These are phyloP conservation scores for Caenorhabditis sinica DNA, from an alignment of 2,888 invertebrate genomes.

Conservation along the genomic window DNA sequence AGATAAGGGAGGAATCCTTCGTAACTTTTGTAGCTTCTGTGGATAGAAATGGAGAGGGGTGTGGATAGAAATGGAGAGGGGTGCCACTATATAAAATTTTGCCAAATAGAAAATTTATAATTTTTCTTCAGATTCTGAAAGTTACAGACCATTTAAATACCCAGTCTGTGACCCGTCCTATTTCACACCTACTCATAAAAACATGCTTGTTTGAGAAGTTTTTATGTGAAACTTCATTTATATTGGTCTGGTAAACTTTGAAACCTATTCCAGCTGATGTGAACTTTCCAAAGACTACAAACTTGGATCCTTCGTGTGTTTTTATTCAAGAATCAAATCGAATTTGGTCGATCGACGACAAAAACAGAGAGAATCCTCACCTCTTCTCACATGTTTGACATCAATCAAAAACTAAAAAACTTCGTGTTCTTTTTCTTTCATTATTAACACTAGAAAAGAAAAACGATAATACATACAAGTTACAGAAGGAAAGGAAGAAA, in stretches of 20 bases:
- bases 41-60: not conserved
- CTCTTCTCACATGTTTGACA: constrained; percentile 27
- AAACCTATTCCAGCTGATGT: not conserved
- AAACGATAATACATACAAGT: constrained; percentile 8
- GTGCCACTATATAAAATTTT: too few species aligned
- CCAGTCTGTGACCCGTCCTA: too few species aligned
- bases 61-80: too few species aligned
- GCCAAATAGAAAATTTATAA: too few species aligned
- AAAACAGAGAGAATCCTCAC: constrained; percentile 31
- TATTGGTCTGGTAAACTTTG: too few species aligned
- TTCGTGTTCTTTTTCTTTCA: constrained; percentile 21
- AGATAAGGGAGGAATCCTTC: not conserved
- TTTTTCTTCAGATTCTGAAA: too few species aligned
- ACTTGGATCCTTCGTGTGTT: constrained; percentile 5
- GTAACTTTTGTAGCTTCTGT: not conserved
- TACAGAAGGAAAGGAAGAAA: not conserved
- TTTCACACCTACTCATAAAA: too few species aligned
- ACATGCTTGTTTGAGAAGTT: too few species aligned
- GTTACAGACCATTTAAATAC: too few species aligned
- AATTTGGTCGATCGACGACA: constrained; percentile 22
- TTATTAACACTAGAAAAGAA: constrained; percentile 5
- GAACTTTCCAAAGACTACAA: constrained; percentile 1
- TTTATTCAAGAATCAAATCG: not conserved
- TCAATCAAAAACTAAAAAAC: constrained; percentile 35
- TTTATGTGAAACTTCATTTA: too few species aligned